These are phyloP conservation scores for Euplagia quadripunctaria DNA, from an alignment of 2,888 invertebrate genomes.

Conservation along the genomic window DNA sequence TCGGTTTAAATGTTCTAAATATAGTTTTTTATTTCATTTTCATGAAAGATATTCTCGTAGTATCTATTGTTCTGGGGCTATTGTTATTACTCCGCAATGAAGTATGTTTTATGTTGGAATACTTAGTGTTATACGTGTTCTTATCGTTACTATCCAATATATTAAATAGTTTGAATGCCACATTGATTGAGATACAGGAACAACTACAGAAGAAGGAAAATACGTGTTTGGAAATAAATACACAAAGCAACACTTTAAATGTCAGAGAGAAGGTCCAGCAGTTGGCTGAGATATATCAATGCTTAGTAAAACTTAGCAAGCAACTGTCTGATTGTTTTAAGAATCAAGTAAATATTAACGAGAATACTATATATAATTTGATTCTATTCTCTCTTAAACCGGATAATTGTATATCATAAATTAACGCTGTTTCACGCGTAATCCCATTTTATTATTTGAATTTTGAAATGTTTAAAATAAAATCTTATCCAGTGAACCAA, in stretches of 20 bases:
- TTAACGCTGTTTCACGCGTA: no score
- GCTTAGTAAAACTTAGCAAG: background rate
- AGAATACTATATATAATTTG: background rate
- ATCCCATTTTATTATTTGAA: no score
- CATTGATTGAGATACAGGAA: background rate
- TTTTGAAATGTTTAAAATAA: no score
- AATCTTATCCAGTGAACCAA: no score
- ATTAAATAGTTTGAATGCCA: background rate
- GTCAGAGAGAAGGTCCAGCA: background rate
- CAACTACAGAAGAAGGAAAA: background rate
- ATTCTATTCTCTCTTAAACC: no score
- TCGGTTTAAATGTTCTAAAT: no score
- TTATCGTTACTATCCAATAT: background rate
- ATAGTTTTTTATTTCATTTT: no score
- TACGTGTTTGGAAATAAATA: background rate
- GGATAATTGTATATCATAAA: background rate
- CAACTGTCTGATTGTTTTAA: constrained; percentile 6
- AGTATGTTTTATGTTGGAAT: background rate
- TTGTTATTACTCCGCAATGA: background rate
- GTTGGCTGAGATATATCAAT: background rate
- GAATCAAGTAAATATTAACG: constrained; percentile 4
- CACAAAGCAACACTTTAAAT: background rate
- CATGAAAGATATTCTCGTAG: no score
- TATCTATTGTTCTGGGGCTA: background rate
- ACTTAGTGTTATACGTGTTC: background rate